Evolutionary conservation across 1,140 invertebrate genomes (phyloP), one percentile per base, ranked within the genome.

Genomic region (Zophobas atratus): DNA sequence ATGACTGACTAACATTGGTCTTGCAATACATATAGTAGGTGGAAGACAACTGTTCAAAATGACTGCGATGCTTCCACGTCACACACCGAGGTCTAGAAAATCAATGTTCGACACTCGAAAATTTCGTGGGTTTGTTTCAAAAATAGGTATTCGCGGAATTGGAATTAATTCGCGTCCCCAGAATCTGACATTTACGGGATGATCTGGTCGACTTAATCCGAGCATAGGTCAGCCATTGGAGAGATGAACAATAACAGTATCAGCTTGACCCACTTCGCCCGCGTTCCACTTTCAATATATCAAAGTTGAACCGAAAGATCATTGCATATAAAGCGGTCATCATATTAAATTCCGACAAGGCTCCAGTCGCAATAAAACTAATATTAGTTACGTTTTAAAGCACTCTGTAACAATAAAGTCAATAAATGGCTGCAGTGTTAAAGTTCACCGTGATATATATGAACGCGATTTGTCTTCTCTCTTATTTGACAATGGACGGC

Each of bases 401-500:
- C 34, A 76, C 43, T 76, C 75, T 20, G 36, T 34, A 76, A 76
- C 57, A 43, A 75, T 72, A 77, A 77, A 77, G 56, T 48, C 51
- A 70, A 77, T 71, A 77, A 77, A 77, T 77, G 67, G 49, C 48
- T 43, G 70, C 70, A 72, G 70, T 72, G 76, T 39, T 57, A 77
- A 77, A 72, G 76, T 77, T 77, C 76, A 77, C 34, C 48, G 60
- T 32, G 60, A 76, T 76, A 76, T 60, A 60, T 76, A 77, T 77
- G 76, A 77, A 34, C 56, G 67, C 39, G 67, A 72, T 77, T 72
- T 77, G 53, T 77, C 67, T 73, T 70, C 53, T 51, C 76, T 77
- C 53, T 77, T 72, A 77, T 77, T 77, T 77, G 70, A 72, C 67
- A 77, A 72, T 60, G 70, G 53, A 72, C 70, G 76, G 41, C 67